Conservation (phyloP, 2,797 vertebrate genomes). For the Cyprinodon diabolis region DNA sequence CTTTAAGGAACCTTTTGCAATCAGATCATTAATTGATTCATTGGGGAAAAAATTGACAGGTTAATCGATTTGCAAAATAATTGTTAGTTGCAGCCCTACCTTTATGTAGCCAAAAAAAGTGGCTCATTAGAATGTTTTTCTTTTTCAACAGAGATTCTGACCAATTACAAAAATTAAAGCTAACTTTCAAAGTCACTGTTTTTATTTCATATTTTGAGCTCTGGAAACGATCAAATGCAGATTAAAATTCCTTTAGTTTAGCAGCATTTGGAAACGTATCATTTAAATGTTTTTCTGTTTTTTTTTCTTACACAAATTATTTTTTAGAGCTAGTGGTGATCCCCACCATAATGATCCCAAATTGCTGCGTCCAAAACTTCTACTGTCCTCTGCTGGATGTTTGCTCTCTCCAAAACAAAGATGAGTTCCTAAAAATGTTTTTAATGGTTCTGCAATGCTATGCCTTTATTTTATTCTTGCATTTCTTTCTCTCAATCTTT, state of each 20-base stretch:
- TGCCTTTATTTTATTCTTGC: background rate
- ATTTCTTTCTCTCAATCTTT: background rate
- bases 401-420: background rate
- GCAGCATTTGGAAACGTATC: background rate
- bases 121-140: background rate
- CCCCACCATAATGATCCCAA: background rate
- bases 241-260: background rate
- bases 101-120: background rate
- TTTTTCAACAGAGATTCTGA: background rate
- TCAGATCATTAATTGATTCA: no score
- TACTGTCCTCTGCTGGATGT: background rate
- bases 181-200: background rate
- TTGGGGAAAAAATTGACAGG: no score
- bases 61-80: no score
- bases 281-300: no score
- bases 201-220: background rate
- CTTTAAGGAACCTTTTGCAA: no score
- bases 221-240: background rate
- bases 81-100: no score
- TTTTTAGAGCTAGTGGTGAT: background rate
- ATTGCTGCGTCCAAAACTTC: background rate
- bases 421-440: background rate
- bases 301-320: background rate
- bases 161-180: background rate
- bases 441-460: background rate